phyloP scores from a whole-genome alignment of 2,797 vertebrate genomes.

The Adelosebastes latens region DNA sequence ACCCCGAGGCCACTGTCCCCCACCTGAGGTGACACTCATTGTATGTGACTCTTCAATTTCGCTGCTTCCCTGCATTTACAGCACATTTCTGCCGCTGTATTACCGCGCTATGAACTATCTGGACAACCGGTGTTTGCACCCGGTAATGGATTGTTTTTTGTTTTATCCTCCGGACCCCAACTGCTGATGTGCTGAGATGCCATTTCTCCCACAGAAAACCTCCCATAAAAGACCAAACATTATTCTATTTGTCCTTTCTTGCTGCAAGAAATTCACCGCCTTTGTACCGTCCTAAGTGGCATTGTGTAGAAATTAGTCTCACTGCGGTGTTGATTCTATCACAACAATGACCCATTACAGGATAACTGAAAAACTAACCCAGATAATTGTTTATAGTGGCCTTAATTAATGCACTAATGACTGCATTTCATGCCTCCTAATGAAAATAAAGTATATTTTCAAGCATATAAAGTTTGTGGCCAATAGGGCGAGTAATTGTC shows the following conservation, averaged over 20 bases:
- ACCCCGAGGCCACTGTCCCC: slow-evolving; percentile 49
- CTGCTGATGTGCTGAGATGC: slow-evolving; percentile 61
- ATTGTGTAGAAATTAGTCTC: slow-evolving; percentile 61
- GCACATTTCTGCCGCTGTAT: slow-evolving; percentile 79
- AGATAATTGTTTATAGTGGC: slow-evolving; percentile 84
- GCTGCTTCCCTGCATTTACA: slow-evolving; percentile 83
- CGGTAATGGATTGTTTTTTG: slow-evolving; percentile 79
- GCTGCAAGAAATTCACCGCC: slow-evolving; percentile 32
- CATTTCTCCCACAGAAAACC: slow-evolving; percentile 39
- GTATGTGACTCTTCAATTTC: slow-evolving; percentile 86
- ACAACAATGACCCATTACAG: slow-evolving; percentile 77
- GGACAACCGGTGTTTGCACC: slow-evolving; percentile 77
- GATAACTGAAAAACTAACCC: slow-evolving; percentile 74
- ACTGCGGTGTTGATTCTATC: slow-evolving; percentile 59
- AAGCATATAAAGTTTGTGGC: slow-evolving; percentile 82
- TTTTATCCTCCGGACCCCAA: slow-evolving; percentile 30
- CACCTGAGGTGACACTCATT: slow-evolving; percentile 77
- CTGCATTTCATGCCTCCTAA: slow-evolving; percentile 84
- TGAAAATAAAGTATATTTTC: slow-evolving; percentile 87
- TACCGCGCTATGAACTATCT: slow-evolving; percentile 73
- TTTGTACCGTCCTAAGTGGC: slow-evolving; percentile 37
- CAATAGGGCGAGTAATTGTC: slow-evolving; percentile 81
- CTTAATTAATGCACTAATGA: slow-evolving; percentile 84
- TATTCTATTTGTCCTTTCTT: slow-evolving; percentile 68
- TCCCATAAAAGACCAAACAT: slow-evolving; percentile 60